A percentile compares a stretch with the other conserved stretches of the same genome.
These are phyloP conservation scores for Xiphophorus maculatus DNA, from an alignment of 2,113 vertebrate species.

Conservation along the genomic window DNA sequence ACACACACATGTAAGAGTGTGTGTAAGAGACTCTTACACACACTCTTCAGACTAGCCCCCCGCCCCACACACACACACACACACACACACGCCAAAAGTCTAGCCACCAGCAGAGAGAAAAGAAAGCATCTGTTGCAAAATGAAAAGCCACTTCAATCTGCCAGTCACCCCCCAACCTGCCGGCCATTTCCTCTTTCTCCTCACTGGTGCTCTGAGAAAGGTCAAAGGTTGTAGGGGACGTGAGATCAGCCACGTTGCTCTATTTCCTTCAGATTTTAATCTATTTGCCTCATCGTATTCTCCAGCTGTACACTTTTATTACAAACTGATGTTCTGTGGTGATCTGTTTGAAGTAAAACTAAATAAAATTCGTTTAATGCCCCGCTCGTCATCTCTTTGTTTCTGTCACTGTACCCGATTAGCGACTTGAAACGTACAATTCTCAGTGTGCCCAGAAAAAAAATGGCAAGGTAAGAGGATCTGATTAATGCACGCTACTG, in stretches of 20 bases:
- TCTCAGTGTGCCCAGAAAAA: constrained; percentile 27
- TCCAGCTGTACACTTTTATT: neutral
- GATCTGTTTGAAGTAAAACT: neutral
- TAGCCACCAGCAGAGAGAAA: constrained; percentile 14
- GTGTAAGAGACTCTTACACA: too few species aligned
- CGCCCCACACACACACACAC: neutral
- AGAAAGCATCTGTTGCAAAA: constrained; percentile 41
- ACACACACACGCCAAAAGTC: neutral
- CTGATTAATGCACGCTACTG: constrained; percentile 69
- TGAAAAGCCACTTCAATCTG: constrained; percentile 52
- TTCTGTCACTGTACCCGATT: constrained; percentile 46
- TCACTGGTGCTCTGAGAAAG: constrained; percentile 16
- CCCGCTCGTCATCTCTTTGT: neutral
- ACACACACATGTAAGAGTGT: neutral
- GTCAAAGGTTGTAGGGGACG: constrained; percentile 16
- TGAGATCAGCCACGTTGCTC: constrained; percentile 14
- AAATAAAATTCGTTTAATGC: neutral
- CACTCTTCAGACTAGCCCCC: too few species aligned
- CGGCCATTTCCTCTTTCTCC: neutral
- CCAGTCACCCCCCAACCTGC: constrained; percentile 13
- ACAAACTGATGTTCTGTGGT: neutral
- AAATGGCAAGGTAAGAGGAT: constrained; percentile 51
- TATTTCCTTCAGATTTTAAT: constrained; percentile 15
- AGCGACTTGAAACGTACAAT: constrained; percentile 51
- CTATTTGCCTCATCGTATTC: neutral